Evolutionary conservation across 1,140 invertebrate genomes (phyloP).

Genomic region (Papilio dardanus): DNA sequence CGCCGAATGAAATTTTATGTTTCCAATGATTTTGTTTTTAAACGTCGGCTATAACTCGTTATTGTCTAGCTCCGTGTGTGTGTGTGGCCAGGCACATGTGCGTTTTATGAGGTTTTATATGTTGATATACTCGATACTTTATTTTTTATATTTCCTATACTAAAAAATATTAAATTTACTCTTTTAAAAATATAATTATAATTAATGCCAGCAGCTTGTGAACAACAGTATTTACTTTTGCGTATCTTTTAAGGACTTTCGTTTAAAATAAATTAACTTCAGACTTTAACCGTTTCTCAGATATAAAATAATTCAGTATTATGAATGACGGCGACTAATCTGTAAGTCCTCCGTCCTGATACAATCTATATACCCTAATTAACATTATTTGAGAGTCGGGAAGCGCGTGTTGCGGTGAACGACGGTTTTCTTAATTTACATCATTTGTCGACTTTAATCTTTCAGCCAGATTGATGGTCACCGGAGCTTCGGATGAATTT

Average conservation of each 20-base stretch:
- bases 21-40: slow-evolving; percentile 28
- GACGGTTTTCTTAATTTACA: slow-evolving; percentile 14
- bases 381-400: neutral
- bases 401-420: slow-evolving; percentile 4
- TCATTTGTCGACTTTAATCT: slow-evolving; percentile 22
- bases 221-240: too few species aligned
- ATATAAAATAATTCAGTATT: neutral
- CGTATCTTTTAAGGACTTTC: too few species aligned
- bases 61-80: neutral
- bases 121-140: neutral
- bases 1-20: slow-evolving; percentile 27
- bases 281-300: neutral
- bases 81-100: slow-evolving; percentile 9
- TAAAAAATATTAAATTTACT: too few species aligned
- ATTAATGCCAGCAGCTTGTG: too few species aligned
- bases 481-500: neutral
- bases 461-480: slow-evolving; percentile 2
- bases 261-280: neutral
- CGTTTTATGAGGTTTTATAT: neutral
- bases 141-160: too few species aligned
- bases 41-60: slow-evolving; percentile 3
- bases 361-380: slow-evolving; percentile 9
- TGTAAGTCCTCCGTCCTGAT: neutral
- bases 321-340: neutral
- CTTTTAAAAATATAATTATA: too few species aligned